Conservation (phyloP, 37 sponge, comb jelly and placozoan genomes). For the Crambe crambe region DNA sequence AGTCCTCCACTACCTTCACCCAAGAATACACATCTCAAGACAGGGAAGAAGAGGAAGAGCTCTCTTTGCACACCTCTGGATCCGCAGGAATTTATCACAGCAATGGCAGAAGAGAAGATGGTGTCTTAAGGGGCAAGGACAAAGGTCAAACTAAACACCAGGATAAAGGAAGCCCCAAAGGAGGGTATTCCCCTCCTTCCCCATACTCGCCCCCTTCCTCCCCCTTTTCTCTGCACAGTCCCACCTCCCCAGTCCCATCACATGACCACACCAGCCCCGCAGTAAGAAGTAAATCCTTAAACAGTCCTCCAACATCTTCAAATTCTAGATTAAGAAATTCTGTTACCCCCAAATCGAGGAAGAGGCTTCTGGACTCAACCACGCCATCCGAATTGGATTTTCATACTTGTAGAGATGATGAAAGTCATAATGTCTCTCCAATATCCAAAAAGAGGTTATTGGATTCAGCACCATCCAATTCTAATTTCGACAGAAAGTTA, state of each 20-base stretch:
- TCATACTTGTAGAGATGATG: too few species aligned
- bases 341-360: neutral
- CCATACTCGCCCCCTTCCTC: conserved; percentile 4
- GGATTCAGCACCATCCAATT: neutral
- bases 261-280: neutral
- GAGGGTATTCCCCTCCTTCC: neutral
- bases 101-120: too few species aligned
- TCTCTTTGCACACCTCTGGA: too few species aligned
- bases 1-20: too few species aligned
- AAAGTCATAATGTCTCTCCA: neutral
- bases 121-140: too few species aligned
- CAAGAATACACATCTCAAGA: too few species aligned
- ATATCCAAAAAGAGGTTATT: neutral
- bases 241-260: neutral
- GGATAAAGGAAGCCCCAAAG: too few species aligned
- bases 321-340: neutral
- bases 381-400: too few species aligned
- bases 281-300: neutral
- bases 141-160: too few species aligned
- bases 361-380: neutral
- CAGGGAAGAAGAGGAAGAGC: too few species aligned
- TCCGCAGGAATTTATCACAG: too few species aligned
- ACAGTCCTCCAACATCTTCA: neutral
- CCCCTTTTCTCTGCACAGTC: conserved; percentile 2
- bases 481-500: too few species aligned